Base-by-base conservation (phyloP, 2,113 vertebrate species). In the Brachionichthys hirsutus region DNA sequence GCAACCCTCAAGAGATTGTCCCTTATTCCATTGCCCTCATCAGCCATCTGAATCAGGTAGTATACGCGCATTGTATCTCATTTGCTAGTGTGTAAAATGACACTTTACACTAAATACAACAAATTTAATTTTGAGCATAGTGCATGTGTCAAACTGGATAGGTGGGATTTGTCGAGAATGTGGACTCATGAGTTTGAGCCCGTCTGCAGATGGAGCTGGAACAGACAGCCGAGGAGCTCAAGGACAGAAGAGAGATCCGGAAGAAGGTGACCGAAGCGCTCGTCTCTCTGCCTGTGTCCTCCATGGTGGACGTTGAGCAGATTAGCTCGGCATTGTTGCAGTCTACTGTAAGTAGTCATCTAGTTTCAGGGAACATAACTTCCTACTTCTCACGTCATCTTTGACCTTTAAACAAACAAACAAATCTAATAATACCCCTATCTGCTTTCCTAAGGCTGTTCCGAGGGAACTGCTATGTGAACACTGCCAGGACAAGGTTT, bases 21-120 rank as follows among this genome's bases (percentile, higher is more conserved):
- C 83, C 85, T 0, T 92, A 88, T 63, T 80, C 90, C 16, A 70
- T 90, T 9, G 88, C 90, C 0, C 77, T 94, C 51, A 85, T 67
- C 56, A 92, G 88, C 40, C 83, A 80, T 2, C 88, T 93, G 63
- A 92, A 91, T 67, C 89, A 91, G 87, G 92, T 93, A 40, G 7
- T 16, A 2, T 8, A 0, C 15, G 1, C 56, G 19, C 19, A 36
- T 54, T 16, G 17, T 17, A 17, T 22, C 15, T 34, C 19, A 50
- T 40, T 45, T 22, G 20, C 18, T 16, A 41, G 22, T 30, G 24
- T 30, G 24, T 30, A 8, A 30, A 56, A 38, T 48, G 9, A 45
- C 9, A 2, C 24, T 30, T 30, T 8, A 30, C 24, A 30, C 4
- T 6, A 3, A 30, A 30, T 8, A 30, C 24, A 30, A 30, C 3